A percentile compares a stretch with the other conserved stretches of the same genome.
Conservation (phyloP, 2,888 invertebrate species). For the Andrena flavipes region DNA sequence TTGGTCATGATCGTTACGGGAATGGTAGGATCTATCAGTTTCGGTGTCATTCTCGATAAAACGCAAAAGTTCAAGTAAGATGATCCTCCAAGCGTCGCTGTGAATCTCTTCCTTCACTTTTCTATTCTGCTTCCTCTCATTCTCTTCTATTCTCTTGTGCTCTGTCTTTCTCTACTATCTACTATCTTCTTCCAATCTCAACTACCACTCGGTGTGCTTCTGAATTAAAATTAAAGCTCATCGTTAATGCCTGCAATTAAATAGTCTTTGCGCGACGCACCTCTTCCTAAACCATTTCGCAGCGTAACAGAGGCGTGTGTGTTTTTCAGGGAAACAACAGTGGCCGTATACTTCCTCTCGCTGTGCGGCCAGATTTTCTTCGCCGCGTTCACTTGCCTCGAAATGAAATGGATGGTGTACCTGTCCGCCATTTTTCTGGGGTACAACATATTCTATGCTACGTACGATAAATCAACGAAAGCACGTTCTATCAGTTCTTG, state of each 20-base stretch:
- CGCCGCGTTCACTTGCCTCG: conserved; percentile 71
- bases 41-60: conserved; percentile 88
- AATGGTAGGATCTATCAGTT: conserved; percentile 88
- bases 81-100: conserved; percentile 8
- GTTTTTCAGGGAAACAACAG: conserved; percentile 86
- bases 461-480: too few species aligned
- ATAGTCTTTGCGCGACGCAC: not conserved
- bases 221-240: too few species aligned
- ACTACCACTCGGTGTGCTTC: too few species aligned
- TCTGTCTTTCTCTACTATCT: not conserved
- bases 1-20: conserved; percentile 88
- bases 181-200: not conserved
- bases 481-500: too few species aligned
- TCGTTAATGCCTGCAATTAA: too few species aligned
- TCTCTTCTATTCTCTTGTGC: not conserved
- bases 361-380: conserved; percentile 79
- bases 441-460: conserved; percentile 61
- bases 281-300: not conserved
- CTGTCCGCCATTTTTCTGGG: conserved; percentile 75
- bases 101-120: not conserved
- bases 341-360: conserved; percentile 77
- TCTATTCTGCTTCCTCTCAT: not conserved
- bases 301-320: not conserved
- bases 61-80: conserved; percentile 89
- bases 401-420: conserved; percentile 79